A percentile compares a stretch with the other conserved stretches of the same genome.
phyloP scores from a whole-genome alignment of 2,888 invertebrate species.

The Caradrina kadenii region DNA sequence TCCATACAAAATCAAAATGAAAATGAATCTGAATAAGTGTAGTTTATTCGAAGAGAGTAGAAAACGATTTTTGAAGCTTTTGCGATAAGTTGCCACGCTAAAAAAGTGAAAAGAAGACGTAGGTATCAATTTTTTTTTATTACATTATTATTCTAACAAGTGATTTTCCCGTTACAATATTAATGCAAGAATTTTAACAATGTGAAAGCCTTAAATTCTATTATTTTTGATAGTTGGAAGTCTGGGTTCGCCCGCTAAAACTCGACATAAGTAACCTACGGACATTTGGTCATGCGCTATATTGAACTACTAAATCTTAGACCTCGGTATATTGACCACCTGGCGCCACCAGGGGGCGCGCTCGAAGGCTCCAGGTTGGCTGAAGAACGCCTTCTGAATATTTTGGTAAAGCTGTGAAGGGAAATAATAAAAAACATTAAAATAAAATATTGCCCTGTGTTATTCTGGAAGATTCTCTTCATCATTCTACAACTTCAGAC shows the following conservation, averaged over 20 bases:
- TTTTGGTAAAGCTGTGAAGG: constrained; percentile 92
- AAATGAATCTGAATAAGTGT: no score
- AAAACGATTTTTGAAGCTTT: no score
- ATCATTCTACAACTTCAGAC: no score
- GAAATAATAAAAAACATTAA: background rate
- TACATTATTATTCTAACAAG: background rate
- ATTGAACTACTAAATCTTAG: constrained; percentile 77
- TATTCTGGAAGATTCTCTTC: no score
- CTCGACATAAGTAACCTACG: constrained; percentile 27
- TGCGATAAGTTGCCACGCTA: no score
- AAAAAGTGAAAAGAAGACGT: no score
- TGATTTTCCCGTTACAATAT: no score
- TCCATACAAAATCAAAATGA: no score
- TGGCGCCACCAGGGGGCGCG: constrained; percentile 94
- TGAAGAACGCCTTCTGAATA: constrained; percentile 93
- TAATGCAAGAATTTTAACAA: background rate
- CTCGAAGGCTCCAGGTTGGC: constrained; percentile 92
- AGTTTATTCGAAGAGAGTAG: no score
- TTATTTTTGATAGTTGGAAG: background rate
- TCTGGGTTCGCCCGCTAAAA: constrained; percentile 27
- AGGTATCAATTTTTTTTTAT: background rate
- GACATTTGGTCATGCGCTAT: constrained; percentile 25
- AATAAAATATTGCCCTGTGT: no score
- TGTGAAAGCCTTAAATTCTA: background rate
- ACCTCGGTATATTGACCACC: constrained; percentile 72